phyloP scores from a whole-genome alignment of 2,113 vertebrate species.

The Turdus rufiventris region DNA sequence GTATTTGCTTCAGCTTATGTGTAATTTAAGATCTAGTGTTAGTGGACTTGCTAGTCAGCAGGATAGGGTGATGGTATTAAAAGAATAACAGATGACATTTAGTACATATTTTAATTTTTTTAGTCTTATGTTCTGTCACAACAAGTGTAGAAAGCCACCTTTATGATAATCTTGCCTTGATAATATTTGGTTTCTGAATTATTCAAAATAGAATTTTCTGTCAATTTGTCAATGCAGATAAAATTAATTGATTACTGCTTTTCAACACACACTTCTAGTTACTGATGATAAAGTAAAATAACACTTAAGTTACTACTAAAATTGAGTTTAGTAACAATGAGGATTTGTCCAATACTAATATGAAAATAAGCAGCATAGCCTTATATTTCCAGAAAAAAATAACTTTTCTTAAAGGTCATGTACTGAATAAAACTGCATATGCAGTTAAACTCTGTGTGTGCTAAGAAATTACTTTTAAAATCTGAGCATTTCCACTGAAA shows the following conservation, averaged over 20 bases:
- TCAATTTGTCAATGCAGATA: constrained; percentile 44
- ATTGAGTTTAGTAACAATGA: constrained; percentile 8
- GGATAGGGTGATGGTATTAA: not conserved
- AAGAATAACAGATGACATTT: constrained; percentile 1
- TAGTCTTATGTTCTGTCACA: not conserved
- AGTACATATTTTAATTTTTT: constrained; percentile 3
- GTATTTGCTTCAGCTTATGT: constrained; percentile 7
- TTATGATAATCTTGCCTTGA: not conserved
- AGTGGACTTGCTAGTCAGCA: not conserved
- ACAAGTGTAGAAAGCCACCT: not conserved
- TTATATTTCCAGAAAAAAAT: constrained; percentile 36
- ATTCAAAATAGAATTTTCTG: constrained; percentile 43
- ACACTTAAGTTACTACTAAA: constrained; percentile 35
- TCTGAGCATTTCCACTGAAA: not conserved
- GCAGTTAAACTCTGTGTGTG: not conserved
- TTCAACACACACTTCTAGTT: constrained; percentile 9
- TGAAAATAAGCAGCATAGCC: constrained; percentile 25
- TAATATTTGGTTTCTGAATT: constrained; percentile 22
- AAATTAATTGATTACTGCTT: constrained; percentile 51
- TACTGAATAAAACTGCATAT: constrained; percentile 4
- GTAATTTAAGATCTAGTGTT: constrained; percentile 13
- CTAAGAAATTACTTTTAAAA: not conserved
- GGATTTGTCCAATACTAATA: constrained; percentile 11
- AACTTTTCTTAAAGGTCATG: constrained; percentile 14
- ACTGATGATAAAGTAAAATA: not conserved